These are phyloP conservation scores for Jordanella pulchra DNA, from an alignment of 2,797 vertebrate genomes.

Conservation along the genomic window DNA sequence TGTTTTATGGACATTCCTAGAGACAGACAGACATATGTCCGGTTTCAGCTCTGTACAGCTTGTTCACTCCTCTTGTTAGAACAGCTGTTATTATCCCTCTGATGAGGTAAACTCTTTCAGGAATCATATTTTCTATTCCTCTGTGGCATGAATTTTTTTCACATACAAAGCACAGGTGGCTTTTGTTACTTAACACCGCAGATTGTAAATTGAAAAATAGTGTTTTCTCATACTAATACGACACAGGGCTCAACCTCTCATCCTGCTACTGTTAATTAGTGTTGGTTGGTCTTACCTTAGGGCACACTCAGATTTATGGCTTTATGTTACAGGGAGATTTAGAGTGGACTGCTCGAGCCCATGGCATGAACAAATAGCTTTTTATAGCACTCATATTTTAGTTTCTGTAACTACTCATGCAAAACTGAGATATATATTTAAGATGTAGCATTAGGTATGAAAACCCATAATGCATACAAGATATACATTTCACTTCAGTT, in stretches of 20 bases:
- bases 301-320: slow-evolving; percentile 81
- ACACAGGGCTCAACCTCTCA: slow-evolving; percentile 78
- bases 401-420: slow-evolving; percentile 8
- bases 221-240: slow-evolving; percentile 81
- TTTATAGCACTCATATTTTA: slow-evolving; percentile 18
- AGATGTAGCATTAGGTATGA: slow-evolving; percentile 8
- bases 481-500: too few relatives aligned
- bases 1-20: slow-evolving; percentile 47
- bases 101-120: slow-evolving; percentile 21
- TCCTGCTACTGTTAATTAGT: slow-evolving; percentile 81
- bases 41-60: slow-evolving; percentile 31
- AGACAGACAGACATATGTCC: slow-evolving; percentile 35
- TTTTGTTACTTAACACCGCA: slow-evolving; percentile 62
- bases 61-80: slow-evolving; percentile 37
- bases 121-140: slow-evolving; percentile 24
- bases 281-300: slow-evolving; percentile 75
- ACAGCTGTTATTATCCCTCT: slow-evolving; percentile 24
- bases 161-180: slow-evolving; percentile 30
- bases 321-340: slow-evolving; percentile 69
- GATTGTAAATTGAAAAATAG: slow-evolving; percentile 75
- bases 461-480: not conserved
- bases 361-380: slow-evolving; percentile 45
- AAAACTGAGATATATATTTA: slow-evolving; percentile 10
- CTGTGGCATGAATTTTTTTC: slow-evolving; percentile 30
- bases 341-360: slow-evolving; percentile 52